Base-by-base conservation (phyloP, 2,113 vertebrate genomes). In the Orcinus orca region DNA sequence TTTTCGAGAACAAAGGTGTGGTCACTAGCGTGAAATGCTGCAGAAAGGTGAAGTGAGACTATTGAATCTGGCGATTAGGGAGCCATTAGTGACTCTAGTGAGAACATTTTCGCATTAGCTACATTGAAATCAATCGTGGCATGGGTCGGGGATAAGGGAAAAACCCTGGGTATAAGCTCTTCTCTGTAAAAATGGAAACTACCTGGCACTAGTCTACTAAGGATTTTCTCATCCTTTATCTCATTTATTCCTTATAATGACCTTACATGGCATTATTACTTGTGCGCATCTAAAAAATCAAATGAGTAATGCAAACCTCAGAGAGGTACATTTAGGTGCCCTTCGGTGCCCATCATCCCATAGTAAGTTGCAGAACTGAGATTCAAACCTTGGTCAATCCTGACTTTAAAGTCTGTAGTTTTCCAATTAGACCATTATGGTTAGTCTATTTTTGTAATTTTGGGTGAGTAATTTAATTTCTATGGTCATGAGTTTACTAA, bases 391-490 rank as follows among this genome's bases (percentile, higher is more conserved):
- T 63, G 18, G 13, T 31, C 50, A 47, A 38, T 73, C 6, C 41
- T 11, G 50, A n/a, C 23, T 90, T 60, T 55, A 41, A 65, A 60
- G 53, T 92, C 93, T 82, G 8, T 68, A n/a, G 53, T 82, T 91
- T 95, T 94, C 89, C 38, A 50, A 3, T 29, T 36, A 11, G 38
- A 55, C 60, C 7, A 2, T 68, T 85, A 81, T 4, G 5, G 31
- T 58, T 47, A 67, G 31, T 86, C 5, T 92, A 38, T 79, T 95
- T 92, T 82, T 82, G 17, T 88, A 44, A 70, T 89, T 89, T 81
- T 76, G 67, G 80, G 29, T 88, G 91, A 95, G 82, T 87, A 71
- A 96, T 97, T 93, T 93, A 87, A 86, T 92, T 96, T 92, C 60
- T 92, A 36, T 70, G 82, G 77, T 60, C 36, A 77, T 26, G 33